Evolutionary conservation across 2,888 invertebrate genomes (phyloP), one percentile per base, ranked within the genome.

Genomic region (Frankliniella intonsa): DNA sequence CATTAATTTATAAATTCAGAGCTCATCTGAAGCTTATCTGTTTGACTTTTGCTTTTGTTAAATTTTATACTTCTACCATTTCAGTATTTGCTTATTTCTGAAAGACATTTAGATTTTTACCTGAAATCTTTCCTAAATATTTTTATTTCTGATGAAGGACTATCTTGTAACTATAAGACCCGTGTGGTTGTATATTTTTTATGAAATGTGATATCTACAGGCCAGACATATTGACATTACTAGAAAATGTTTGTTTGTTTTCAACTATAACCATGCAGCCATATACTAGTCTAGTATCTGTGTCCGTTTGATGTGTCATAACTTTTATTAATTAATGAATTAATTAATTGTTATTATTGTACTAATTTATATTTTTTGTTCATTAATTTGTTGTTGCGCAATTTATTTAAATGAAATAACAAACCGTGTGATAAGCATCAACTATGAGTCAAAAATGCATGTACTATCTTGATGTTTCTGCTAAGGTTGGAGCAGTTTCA

Each of bases 261-360:
- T 25, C 12, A 0, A 76, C 10, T 76, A 12, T 25, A 25, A 76
- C 69, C 69, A 9, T 76, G 12, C 69, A 76, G 69, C 25, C n/a
- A 76, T 25, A 76, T 12, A 76, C 69, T 76, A 76, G 69, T 76
- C 69, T 25, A 17, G 62, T 25, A 25, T 76, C 69, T 69, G 69
- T 69, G 69, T 69, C 69, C 25, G 69, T 76, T 76, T 76, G 69
- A 76, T 76, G 69, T 76, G 69, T 76, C 69, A 76, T 76, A 76
- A 76, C 69, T 55, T 76, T 25, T 25, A 76, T 22, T 76, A 76
- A 76, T 25, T 22, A 55, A 55, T 19, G n/a, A 22, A n/a, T 65
- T 9, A 22, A 25, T 25, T 25, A 25, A 9, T 25, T 76, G 69
- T 76, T 76, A 12, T 76, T 25, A 76, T 76, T 76, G 25, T 25